Conservation (phyloP, 2,888 invertebrate species). For the Spicauda simplicius region DNA sequence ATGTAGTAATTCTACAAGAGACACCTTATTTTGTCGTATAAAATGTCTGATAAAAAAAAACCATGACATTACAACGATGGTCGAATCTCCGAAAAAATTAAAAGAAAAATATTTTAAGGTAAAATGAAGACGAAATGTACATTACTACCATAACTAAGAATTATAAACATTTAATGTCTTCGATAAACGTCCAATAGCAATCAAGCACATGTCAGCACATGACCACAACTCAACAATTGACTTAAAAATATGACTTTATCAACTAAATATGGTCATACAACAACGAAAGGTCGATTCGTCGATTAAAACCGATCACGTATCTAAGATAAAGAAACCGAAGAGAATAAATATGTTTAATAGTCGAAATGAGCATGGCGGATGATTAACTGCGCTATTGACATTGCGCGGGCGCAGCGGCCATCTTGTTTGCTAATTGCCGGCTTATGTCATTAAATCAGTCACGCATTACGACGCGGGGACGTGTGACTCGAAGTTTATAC, state of each 20-base stretch:
- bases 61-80: too few species aligned
- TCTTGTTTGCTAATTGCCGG: conserved; percentile 76
- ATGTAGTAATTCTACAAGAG: too few species aligned
- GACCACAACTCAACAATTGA: too few species aligned
- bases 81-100: too few species aligned
- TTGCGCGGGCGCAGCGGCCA: conserved; percentile 70
- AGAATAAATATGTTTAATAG: conserved; percentile 54
- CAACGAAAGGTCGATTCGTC: conserved; percentile 31
- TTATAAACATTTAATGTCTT: too few species aligned
- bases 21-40: too few species aligned
- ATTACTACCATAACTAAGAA: too few species aligned
- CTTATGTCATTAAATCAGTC: conserved; percentile 76
- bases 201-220: too few species aligned
- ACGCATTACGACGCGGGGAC: conserved; percentile 50
- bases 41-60: too few species aligned
- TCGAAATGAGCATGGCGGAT: conserved; percentile 78
- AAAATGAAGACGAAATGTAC: too few species aligned
- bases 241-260: not conserved
- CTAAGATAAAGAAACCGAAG: conserved; percentile 45
- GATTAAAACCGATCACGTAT: conserved; percentile 40
- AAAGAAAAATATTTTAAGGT: too few species aligned
- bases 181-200: too few species aligned
- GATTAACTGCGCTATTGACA: conserved; percentile 78
- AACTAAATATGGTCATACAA: not conserved
- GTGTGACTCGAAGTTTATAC: conserved; percentile 7